These are phyloP conservation scores for Corvus cornix DNA, from an alignment of 2,113 vertebrate species.

Conservation along the genomic window DNA sequence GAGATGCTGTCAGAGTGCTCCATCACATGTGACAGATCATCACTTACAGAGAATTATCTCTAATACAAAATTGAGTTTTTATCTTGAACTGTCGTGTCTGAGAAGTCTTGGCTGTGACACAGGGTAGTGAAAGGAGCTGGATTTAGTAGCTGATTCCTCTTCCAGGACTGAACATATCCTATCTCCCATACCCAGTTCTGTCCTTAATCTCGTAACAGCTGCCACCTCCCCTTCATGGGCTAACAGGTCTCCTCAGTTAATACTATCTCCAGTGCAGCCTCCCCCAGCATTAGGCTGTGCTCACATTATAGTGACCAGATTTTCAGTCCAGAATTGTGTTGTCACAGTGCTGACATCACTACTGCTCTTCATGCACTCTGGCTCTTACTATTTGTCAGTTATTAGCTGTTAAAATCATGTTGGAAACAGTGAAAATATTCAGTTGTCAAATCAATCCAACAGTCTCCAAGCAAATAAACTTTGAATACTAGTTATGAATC, in stretches of 20 bases:
- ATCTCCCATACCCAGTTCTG: background rate
- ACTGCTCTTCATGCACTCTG: background rate
- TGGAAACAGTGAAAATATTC: background rate
- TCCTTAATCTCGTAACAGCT: background rate
- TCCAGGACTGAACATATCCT: background rate
- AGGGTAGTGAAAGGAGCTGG: background rate
- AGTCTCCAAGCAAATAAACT: background rate
- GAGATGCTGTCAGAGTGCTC: slow-evolving; percentile 22
- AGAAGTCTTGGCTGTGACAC: background rate
- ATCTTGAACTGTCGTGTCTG: slow-evolving; percentile 32
- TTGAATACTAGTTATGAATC: background rate
- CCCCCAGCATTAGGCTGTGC: background rate
- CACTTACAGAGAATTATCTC: slow-evolving; percentile 26
- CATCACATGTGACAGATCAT: background rate
- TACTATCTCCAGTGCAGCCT: background rate
- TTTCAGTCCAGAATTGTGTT: background rate
- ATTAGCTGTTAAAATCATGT: background rate
- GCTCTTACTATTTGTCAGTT: background rate
- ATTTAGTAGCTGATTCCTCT: background rate
- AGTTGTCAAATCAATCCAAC: background rate
- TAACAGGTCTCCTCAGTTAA: background rate
- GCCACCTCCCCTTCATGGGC: background rate
- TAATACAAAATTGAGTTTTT: slow-evolving; percentile 49
- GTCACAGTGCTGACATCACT: background rate
- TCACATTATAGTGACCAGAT: background rate